These are phyloP conservation scores for Mohoua ochrocephala DNA, from an alignment of 2,113 vertebrate species.

Conservation along the genomic window DNA sequence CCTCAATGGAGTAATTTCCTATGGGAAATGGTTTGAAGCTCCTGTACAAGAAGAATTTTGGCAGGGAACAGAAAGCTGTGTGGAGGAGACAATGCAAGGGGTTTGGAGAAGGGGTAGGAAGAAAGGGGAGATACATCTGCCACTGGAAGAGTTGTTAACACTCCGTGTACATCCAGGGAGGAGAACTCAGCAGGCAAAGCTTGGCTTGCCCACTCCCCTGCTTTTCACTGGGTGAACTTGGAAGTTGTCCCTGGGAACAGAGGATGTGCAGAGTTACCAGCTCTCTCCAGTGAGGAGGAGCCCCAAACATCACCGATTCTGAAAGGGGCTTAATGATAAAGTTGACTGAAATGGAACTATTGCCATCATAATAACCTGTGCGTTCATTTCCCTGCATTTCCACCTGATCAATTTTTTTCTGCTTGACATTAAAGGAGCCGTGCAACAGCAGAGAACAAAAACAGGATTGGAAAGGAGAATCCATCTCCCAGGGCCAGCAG, in stretches of 20 bases:
- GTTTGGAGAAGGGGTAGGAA: not conserved
- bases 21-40: not conserved
- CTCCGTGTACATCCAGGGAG: not conserved
- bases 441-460: not conserved
- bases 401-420: not conserved
- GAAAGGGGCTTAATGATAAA: not conserved
- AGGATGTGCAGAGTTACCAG: not conserved
- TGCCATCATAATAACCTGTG: not conserved
- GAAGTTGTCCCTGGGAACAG: not conserved
- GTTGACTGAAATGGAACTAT: constrained; percentile 1
- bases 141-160: accelerated
- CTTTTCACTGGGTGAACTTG: not conserved
- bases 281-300: not conserved
- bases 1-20: not conserved
- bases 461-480: not conserved
- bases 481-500: not conserved
- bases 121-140: not conserved
- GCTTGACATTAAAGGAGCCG: constrained; percentile 18
- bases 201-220: not conserved
- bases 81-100: not conserved
- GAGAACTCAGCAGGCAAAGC: not conserved
- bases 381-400: constrained; percentile 1
- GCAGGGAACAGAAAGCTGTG: not conserved
- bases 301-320: not conserved
- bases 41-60: not conserved